Evolutionary conservation across 2,888 invertebrate species (phyloP).

Genomic region (Ditula angustiorana): DNA sequence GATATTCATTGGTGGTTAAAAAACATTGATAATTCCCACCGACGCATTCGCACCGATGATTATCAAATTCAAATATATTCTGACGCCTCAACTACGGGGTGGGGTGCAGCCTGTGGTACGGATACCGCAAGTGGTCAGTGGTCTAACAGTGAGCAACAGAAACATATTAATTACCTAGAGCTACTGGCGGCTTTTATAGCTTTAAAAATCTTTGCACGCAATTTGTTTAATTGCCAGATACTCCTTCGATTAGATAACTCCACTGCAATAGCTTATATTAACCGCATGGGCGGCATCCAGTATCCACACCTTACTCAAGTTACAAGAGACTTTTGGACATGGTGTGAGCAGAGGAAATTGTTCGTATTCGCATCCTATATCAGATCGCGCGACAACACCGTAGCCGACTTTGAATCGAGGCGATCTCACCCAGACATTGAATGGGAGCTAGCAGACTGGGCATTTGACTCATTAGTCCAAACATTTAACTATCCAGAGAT

Average conservation of each 20-base stretch:
- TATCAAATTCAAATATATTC: constrained; percentile 29
- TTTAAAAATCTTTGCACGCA: constrained; percentile 30
- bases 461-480: constrained; percentile 24
- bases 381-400: constrained; percentile 33
- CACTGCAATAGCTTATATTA: constrained; percentile 36
- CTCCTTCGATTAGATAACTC: constrained; percentile 39
- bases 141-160: constrained; percentile 18
- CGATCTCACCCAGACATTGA: constrained; percentile 35
- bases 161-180: constrained; percentile 40
- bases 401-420: constrained; percentile 39
- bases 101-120: constrained; percentile 35
- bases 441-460: constrained; percentile 35
- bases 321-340: constrained; percentile 25
- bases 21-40: constrained; percentile 7
- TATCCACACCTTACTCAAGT: constrained; percentile 21
- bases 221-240: constrained; percentile 30
- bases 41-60: constrained; percentile 13
- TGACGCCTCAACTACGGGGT: constrained; percentile 40
- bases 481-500: constrained; percentile 42
- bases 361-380: constrained; percentile 39
- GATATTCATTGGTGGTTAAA: constrained; percentile 38
- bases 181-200: constrained; percentile 36
- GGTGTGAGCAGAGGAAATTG: constrained; percentile 33
- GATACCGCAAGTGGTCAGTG: constrained; percentile 36
- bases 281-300: constrained; percentile 32